Conservation (phyloP, 2,888 invertebrate species). For the Cephus pygmeus region DNA sequence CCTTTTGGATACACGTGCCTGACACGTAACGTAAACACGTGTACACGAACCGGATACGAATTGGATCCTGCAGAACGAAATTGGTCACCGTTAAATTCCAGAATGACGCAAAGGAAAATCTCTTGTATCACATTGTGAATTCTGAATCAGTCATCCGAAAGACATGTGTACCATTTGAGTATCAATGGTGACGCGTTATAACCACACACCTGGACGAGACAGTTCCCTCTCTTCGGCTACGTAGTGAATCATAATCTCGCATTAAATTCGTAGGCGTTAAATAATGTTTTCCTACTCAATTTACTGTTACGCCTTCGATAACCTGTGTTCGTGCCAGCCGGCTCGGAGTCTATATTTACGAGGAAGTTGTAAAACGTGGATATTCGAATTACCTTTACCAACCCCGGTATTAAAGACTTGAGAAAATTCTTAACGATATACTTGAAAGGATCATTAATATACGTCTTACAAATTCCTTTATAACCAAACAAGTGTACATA, state of each 20-base stretch:
- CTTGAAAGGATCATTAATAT: neutral
- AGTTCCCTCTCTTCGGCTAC: neutral
- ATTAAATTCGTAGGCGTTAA: conserved; percentile 49
- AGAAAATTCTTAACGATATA: neutral
- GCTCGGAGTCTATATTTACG: conserved; percentile 45
- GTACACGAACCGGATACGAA: neutral
- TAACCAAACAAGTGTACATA: neutral
- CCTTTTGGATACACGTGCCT: neutral
- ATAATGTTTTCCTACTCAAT: conserved; percentile 48
- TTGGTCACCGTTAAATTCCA: neutral
- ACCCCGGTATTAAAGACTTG: neutral
- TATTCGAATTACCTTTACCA: neutral
- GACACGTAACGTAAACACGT: neutral
- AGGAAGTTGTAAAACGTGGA: conserved; percentile 17
- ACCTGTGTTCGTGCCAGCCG: conserved; percentile 27
- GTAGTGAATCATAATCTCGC: neutral
- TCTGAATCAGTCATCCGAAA: neutral
- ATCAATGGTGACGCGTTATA: neutral
- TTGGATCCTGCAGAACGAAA: neutral
- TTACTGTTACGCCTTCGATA: conserved; percentile 50
- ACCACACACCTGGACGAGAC: neutral
- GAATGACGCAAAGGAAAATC: conserved; percentile 5
- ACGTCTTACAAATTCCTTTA: neutral
- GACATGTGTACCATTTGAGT: neutral
- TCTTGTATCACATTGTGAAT: neutral